Evolutionary conservation across 2,888 invertebrate genomes (phyloP), one percentile per base, ranked within the genome.

Genomic region (Synanthedon tipuliformis): DNA sequence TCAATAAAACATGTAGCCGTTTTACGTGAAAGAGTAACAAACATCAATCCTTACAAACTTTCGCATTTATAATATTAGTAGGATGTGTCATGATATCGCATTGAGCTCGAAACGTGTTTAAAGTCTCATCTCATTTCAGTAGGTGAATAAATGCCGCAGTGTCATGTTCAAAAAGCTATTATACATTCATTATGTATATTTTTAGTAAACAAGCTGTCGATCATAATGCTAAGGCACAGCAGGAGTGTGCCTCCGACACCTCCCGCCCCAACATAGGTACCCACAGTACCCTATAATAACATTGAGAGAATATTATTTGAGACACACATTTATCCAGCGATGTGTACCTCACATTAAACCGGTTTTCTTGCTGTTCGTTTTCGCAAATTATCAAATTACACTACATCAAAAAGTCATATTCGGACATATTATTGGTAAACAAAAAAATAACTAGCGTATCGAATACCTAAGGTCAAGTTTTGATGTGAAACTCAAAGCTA

Each of bases 141-240:
- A 60, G 61, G 61, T 57, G 65, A 58, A 63, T 63, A 45, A 45
- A 15, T 15, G 45, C 13, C 45, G 45, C 45, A 45, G 68, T 69
- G 73, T 73, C 77, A 71, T 68, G 64, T 72, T 68, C 68, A 69
- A 73, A 69, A 69, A 73, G 73, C 75, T 72, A 86, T 86, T 86
- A 85, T 86, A 87, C 78, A 87, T 87, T 86, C 87, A 87, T 87
- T 87, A 86, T 87, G 86, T 86, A 86, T 85, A 86, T 84, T 86
- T 87, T 87, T 83, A 81, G 87, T 87, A 87, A 87, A 86, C 86
- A 87, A 84, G 83, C 84, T 87, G 86, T 87, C 86, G 84, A 82
- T 86, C 84, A 87, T 86, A 87, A 87, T 86, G 78, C 77, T 65
- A 66, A 60, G 64, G 71, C 84, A 69, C 86, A 68, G 82, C 79